Conservation (phyloP, 2,888 invertebrate species). For the Campoletis raptor region DNA sequence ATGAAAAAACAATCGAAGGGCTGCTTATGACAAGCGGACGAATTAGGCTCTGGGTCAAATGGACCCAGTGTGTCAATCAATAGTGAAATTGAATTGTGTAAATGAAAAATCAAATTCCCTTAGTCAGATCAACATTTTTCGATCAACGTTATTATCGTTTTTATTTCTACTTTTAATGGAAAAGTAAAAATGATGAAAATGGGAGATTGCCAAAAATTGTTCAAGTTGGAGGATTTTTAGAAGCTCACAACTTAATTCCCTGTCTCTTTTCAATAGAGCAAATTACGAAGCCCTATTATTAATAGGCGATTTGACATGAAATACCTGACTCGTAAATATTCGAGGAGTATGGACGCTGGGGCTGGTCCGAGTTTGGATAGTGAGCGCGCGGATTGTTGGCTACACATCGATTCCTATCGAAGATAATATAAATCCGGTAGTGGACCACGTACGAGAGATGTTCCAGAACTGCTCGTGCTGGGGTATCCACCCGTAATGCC, state of each 20-base stretch:
- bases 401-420: slow-evolving; percentile 62
- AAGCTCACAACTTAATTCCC: neutral
- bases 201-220: neutral
- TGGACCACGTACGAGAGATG: slow-evolving; percentile 38
- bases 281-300: slow-evolving; percentile 15
- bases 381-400: slow-evolving; percentile 59
- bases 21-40: neutral
- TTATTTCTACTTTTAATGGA: neutral
- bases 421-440: slow-evolving; percentile 60
- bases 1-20: neutral
- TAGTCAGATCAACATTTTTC: neutral
- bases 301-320: slow-evolving; percentile 2
- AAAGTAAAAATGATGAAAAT: neutral
- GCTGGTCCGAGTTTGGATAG: slow-evolving; percentile 54
- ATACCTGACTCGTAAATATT: slow-evolving; percentile 15
- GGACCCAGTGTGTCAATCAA: neutral
- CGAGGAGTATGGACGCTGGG: slow-evolving; percentile 38
- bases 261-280: neutral
- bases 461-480: slow-evolving; percentile 30
- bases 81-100: no score
- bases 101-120: neutral
- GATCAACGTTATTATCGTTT: neutral
- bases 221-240: neutral
- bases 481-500: slow-evolving; percentile 29
- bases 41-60: neutral